phyloP scores from a whole-genome alignment of 2,888 invertebrate species.

The Pinctada fucata region DNA sequence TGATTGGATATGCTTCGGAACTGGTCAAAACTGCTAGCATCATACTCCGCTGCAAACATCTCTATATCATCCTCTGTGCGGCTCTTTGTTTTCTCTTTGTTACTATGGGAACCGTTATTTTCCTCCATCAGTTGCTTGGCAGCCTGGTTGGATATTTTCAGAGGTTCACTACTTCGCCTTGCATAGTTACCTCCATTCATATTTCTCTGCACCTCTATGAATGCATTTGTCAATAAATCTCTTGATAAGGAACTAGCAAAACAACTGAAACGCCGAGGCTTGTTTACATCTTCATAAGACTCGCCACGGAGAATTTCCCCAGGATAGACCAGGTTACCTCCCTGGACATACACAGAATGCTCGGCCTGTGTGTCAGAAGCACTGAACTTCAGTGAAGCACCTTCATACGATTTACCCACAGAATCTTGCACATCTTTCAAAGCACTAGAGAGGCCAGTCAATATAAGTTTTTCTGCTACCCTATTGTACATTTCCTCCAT shows the following conservation, averaged over 20 bases:
- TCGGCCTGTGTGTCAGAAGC: constrained; percentile 14
- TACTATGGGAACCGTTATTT: constrained; percentile 32
- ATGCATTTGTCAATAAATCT: constrained; percentile 68
- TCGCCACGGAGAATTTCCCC: constrained; percentile 27
- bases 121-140: constrained; percentile 51
- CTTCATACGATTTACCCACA: constrained; percentile 5
- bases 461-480: constrained; percentile 39
- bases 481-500: constrained; percentile 36
- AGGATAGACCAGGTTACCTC: constrained; percentile 17
- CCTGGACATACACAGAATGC: constrained; percentile 15
- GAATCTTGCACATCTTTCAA: constrained; percentile 17
- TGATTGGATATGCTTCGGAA: constrained; percentile 48
- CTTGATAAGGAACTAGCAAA: constrained; percentile 58
- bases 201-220: constrained; percentile 60
- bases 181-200: constrained; percentile 53
- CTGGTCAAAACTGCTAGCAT: constrained; percentile 52
- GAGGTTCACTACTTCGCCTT: constrained; percentile 68
- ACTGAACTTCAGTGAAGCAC: constrained; percentile 19
- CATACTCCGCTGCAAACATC: constrained; percentile 52
- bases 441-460: constrained; percentile 32
- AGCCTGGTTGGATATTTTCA: constrained; percentile 60
- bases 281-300: constrained; percentile 18
- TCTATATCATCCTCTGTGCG: constrained; percentile 65
- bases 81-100: constrained; percentile 44
- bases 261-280: constrained; percentile 27